These are phyloP conservation scores for Acanthiza pusilla DNA, from an alignment of 2,797 vertebrate species.

Conservation along the genomic window DNA sequence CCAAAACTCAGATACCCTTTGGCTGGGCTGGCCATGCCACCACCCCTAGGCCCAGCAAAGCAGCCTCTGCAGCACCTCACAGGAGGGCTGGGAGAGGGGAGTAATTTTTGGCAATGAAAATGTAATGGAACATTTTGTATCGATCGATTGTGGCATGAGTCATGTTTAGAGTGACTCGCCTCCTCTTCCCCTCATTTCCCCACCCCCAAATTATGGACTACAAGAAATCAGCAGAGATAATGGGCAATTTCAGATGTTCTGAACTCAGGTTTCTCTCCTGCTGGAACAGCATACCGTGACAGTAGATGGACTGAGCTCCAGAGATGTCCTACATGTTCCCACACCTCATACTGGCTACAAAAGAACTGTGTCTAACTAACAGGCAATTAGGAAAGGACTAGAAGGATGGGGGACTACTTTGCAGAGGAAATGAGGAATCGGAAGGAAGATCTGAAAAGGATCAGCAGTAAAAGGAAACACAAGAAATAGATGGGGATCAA, in stretches of 20 bases:
- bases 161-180: neutral
- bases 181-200: conserved; percentile 1
- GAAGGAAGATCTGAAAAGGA: neutral
- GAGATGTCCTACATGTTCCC: neutral
- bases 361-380: neutral
- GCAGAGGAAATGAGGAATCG: neutral
- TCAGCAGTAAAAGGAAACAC: neutral
- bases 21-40: neutral
- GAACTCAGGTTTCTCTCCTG: neutral
- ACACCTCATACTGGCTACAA: accelerated
- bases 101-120: neutral
- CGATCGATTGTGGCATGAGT: neutral
- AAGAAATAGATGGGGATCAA: neutral
- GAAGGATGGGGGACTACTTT: neutral
- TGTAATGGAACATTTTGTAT: conserved; percentile 33
- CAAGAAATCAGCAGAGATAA: conserved; percentile 31
- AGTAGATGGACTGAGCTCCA: neutral
- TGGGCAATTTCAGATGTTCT: conserved; percentile 26
- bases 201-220: conserved; percentile 40
- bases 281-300: neutral
- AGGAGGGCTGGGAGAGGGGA: neutral
- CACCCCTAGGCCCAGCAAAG: neutral
- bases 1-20: neutral
- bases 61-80: neutral
- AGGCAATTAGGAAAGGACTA: neutral